A percentile compares a stretch with the other conserved stretches of the same genome.
Evolutionary conservation across 2,113 vertebrate genomes (phyloP).

Genomic region (Aythya baeri): DNA sequence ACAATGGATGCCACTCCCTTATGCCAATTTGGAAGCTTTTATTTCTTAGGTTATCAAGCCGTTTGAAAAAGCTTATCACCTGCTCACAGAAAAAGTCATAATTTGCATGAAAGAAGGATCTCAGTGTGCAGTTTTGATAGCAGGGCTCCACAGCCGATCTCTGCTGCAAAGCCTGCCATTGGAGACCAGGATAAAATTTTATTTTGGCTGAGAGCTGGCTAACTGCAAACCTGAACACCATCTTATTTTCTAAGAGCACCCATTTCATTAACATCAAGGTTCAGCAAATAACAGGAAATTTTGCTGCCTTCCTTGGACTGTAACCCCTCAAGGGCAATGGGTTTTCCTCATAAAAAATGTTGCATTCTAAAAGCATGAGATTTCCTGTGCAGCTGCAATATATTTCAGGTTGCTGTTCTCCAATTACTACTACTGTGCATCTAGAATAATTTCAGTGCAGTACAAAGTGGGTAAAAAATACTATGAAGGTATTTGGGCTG

Average conservation of each 20-base stretch:
- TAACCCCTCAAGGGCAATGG: neutral
- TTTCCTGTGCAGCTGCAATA: neutral
- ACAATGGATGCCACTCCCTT: neutral
- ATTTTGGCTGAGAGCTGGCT: neutral
- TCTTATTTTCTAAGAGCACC: neutral
- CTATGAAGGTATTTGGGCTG: neutral
- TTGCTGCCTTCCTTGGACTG: neutral
- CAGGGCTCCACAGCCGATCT: neutral
- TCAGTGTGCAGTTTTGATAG: neutral
- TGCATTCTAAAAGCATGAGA: neutral
- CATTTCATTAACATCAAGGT: neutral
- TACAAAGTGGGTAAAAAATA: neutral
- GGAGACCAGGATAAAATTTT: neutral
- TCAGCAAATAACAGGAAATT: neutral
- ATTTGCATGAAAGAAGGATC: conserved; percentile 50
- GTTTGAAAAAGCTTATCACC: conserved; percentile 45
- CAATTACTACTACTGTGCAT: neutral
- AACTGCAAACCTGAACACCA: neutral
- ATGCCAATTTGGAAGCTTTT: neutral
- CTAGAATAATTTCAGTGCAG: neutral
- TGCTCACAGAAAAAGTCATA: conserved; percentile 28
- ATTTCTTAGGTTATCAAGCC: neutral
- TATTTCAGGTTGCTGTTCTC: neutral
- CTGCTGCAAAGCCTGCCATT: neutral
- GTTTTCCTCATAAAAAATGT: neutral